Conservation (phyloP, 2,888 invertebrate species). For the Villa cingulata region DNA sequence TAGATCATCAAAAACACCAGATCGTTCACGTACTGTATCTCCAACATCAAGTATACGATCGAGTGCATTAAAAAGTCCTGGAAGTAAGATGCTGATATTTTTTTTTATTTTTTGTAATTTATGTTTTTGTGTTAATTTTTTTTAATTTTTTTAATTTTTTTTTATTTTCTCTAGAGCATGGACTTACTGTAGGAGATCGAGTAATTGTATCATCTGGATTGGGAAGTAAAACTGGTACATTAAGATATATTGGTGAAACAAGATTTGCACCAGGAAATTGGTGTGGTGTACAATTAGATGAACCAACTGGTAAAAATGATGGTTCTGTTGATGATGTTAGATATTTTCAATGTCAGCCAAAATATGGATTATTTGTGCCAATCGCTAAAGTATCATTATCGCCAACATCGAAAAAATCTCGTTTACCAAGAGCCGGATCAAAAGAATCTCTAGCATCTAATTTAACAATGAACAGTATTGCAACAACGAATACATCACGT, state of each 20-base stretch:
- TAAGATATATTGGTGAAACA: constrained; percentile 74
- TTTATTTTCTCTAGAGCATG: constrained; percentile 37
- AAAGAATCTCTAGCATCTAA: constrained; percentile 67
- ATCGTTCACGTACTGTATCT: constrained; percentile 31
- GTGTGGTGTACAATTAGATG: constrained; percentile 93
- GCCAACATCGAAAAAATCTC: constrained; percentile 54
- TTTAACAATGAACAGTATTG: constrained; percentile 45
- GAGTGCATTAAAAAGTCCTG: constrained; percentile 26
- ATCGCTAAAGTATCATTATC: constrained; percentile 78
- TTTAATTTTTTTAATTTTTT: too few relatives aligned
- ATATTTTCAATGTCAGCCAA: constrained; percentile 85
- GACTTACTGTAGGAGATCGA: constrained; percentile 74
- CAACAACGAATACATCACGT: constrained; percentile 39
- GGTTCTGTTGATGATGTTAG: constrained; percentile 87
- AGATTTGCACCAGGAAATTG: constrained; percentile 88
- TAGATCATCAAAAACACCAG: constrained; percentile 28
- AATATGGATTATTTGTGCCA: constrained; percentile 89
- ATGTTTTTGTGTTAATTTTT: too few relatives aligned
- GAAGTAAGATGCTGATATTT: constrained; percentile 24
- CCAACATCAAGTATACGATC: constrained; percentile 33
- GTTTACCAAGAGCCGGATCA: constrained; percentile 61
- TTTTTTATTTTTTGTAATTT: too few relatives aligned
- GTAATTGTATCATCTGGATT: constrained; percentile 79
- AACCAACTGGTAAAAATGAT: constrained; percentile 89
- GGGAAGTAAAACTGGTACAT: constrained; percentile 76